phyloP scores from a whole-genome alignment of 1,140 invertebrate species.

The Asobara japonica region DNA sequence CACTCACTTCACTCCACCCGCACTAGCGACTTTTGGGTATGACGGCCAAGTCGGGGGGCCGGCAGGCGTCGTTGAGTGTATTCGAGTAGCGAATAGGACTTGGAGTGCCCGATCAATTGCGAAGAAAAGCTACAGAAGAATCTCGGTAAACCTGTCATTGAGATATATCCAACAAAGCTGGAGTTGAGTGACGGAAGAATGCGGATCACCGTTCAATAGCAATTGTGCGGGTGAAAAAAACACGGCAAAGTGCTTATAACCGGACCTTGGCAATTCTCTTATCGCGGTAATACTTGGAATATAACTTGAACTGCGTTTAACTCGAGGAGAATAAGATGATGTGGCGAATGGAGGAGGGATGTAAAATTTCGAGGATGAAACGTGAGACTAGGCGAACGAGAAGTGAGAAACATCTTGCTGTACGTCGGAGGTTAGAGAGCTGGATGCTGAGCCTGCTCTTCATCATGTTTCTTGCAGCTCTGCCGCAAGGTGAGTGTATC shows the following conservation, averaged over 20 bases:
- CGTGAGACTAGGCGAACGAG: conserved; percentile 6
- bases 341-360: not conserved
- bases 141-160: not conserved
- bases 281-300: no score
- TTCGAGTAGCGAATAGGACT: conserved; percentile 37
- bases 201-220: not conserved
- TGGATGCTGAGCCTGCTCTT: conserved; percentile 30
- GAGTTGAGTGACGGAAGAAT: not conserved
- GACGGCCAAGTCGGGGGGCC: conserved; percentile 58
- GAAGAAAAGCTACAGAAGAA: not conserved
- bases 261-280: no score
- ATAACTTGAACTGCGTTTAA: not conserved
- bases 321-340: not conserved
- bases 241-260: not conserved
- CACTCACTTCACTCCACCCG: no score
- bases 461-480: conserved; percentile 27
- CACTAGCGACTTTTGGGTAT: conserved; percentile 41
- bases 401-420: conserved; percentile 11
- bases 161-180: not conserved
- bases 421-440: conserved; percentile 25
- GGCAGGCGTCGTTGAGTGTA: conserved; percentile 28
- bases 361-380: conserved; percentile 21
- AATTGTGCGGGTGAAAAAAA: not conserved
- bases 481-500: conserved; percentile 33
- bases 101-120: not conserved